phyloP scores from a whole-genome alignment of 2,113 vertebrate species.

The Alethe diademata region DNA sequence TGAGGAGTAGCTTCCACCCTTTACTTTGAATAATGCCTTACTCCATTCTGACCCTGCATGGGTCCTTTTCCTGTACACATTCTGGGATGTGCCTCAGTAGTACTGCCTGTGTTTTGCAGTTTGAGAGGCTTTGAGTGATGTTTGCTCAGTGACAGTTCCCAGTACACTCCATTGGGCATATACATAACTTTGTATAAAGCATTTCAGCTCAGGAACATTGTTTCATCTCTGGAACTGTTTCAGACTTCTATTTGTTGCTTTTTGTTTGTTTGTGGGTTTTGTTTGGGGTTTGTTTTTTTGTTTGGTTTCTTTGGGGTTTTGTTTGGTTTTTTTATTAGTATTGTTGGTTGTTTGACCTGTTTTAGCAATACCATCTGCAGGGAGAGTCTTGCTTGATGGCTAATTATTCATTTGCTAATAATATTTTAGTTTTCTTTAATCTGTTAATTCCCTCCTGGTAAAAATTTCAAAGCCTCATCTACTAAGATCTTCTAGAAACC shows the following conservation, averaged over 20 bases:
- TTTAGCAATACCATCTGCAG: not conserved
- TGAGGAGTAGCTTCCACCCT: not conserved
- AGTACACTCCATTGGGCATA: not conserved
- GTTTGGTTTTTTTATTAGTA: not conserved
- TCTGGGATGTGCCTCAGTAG: not conserved
- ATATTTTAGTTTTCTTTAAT: slow-evolving; percentile 52
- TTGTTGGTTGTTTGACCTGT: not conserved
- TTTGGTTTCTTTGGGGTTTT: not conserved
- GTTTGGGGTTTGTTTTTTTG: not conserved
- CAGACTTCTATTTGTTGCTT: not conserved
- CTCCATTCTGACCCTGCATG: not conserved
- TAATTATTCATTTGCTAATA: slow-evolving; percentile 53
- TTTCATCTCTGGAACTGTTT: not conserved
- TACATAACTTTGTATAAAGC: not conserved
- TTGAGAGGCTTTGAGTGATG: not conserved
- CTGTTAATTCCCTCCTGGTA: slow-evolving; percentile 38
- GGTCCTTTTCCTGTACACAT: not conserved
- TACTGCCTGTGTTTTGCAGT: not conserved
- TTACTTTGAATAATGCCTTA: not conserved
- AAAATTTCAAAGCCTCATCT: slow-evolving; percentile 50
- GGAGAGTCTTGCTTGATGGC: slow-evolving; percentile 29
- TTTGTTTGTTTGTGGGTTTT: not conserved
- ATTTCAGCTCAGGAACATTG: not conserved
- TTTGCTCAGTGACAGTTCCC: not conserved
- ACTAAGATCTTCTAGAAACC: slow-evolving; percentile 39